Conservation (phyloP, 1,140 invertebrate species). For the Halictus rubicundus region DNA sequence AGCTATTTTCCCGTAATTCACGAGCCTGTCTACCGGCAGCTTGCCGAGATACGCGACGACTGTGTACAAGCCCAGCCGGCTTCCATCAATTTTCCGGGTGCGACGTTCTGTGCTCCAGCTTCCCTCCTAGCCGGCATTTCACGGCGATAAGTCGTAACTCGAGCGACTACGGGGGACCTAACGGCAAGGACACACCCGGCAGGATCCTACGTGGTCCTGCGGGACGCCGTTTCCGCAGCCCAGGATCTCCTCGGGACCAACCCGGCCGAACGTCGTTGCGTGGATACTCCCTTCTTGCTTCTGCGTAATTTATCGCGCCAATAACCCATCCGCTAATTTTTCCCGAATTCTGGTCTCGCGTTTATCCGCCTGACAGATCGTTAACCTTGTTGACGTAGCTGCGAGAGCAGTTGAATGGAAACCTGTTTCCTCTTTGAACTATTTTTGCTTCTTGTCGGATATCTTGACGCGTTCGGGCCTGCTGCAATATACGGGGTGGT, state of each 20-base stretch:
- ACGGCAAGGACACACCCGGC: neutral
- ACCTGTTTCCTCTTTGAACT: too few species aligned
- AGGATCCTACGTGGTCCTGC: neutral
- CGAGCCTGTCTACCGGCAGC: conserved; percentile 19
- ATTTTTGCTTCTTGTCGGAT: too few species aligned
- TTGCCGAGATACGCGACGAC: conserved; percentile 47
- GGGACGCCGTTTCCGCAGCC: neutral
- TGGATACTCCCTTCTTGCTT: neutral
- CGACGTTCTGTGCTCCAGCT: neutral
- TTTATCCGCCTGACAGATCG: too few species aligned
- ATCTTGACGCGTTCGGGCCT: too few species aligned
- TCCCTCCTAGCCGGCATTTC: conserved; percentile 6
- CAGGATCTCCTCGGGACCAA: neutral
- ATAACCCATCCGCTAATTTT: too few species aligned
- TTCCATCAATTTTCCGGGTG: conserved; percentile 59
- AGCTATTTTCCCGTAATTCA: conserved; percentile 70
- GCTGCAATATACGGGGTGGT: too few species aligned
- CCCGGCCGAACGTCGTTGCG: neutral
- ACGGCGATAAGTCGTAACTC: conserved; percentile 46
- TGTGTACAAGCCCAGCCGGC: conserved; percentile 14
- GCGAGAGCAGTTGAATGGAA: too few species aligned
- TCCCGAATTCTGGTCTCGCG: too few species aligned
- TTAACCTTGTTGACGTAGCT: too few species aligned
- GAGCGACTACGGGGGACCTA: neutral
- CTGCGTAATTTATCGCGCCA: neutral